These are phyloP conservation scores for Habroteleia sp. DNA, from an alignment of 2,888 invertebrate species.

Conservation along the genomic window DNA sequence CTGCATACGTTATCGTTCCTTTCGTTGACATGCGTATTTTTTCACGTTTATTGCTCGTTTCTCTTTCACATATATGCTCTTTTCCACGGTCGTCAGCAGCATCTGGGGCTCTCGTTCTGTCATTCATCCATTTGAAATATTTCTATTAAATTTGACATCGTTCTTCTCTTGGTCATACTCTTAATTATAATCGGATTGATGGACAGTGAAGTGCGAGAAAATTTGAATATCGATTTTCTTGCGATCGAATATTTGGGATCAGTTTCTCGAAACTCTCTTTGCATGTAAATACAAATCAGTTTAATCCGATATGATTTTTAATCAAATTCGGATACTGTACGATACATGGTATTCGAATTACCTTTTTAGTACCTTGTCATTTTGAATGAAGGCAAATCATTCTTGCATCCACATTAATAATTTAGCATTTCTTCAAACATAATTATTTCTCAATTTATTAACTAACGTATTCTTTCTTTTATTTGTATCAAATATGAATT, in stretches of 20 bases:
- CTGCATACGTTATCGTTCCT: slow-evolving; percentile 37
- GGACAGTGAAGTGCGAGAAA: slow-evolving; percentile 1
- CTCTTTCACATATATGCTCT: slow-evolving; percentile 33
- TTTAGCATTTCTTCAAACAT: not conserved
- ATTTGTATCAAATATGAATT: no score
- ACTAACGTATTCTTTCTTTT: slow-evolving; percentile 3
- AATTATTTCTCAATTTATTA: slow-evolving; percentile 3
- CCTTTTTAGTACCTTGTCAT: slow-evolving; percentile 1
- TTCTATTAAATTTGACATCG: slow-evolving; percentile 21
- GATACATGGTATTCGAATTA: slow-evolving; percentile 4
- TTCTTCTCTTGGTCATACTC: slow-evolving; percentile 13
- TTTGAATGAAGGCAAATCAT: slow-evolving; percentile 1
- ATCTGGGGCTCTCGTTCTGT: slow-evolving; percentile 41
- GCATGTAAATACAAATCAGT: slow-evolving; percentile 23
- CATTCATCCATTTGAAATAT: slow-evolving; percentile 35
- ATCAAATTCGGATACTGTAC: no score
- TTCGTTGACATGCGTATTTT: slow-evolving; percentile 48
- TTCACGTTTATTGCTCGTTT: slow-evolving; percentile 58
- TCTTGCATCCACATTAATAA: not conserved
- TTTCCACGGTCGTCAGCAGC: slow-evolving; percentile 26
- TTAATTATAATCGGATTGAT: slow-evolving; percentile 27
- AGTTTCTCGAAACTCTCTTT: slow-evolving; percentile 9
- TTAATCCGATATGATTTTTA: slow-evolving; percentile 15
- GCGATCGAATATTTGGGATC: slow-evolving; percentile 13
- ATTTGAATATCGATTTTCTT: slow-evolving; percentile 7